phyloP scores from a whole-genome alignment of 2,113 vertebrate genomes.

The Stigmatopora nigra region DNA sequence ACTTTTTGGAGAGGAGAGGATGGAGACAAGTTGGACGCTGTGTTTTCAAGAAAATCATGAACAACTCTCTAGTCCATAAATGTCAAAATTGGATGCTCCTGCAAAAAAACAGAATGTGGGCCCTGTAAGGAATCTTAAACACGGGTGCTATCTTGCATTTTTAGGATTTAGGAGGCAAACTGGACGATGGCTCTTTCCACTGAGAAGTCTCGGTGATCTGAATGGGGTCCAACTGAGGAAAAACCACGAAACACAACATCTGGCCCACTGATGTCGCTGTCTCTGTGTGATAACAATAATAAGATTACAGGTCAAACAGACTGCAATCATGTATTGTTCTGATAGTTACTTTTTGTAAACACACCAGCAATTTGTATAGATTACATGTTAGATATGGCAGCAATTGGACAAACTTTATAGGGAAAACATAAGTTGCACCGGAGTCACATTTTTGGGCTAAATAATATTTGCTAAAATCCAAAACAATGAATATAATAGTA shows the following conservation, averaged over 20 bases:
- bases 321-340: background rate
- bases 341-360: background rate
- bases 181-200: constrained; percentile 57
- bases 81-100: constrained; percentile 18
- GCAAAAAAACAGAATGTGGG: constrained; percentile 2
- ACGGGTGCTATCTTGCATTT: background rate
- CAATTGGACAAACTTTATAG: no score
- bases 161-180: constrained; percentile 51
- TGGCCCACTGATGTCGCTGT: constrained; percentile 81
- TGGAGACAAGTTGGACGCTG: background rate
- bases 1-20: background rate
- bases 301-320: background rate
- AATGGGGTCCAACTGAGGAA: constrained; percentile 75
- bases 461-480: no score
- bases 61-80: background rate
- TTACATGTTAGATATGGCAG: no score
- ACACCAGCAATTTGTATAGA: background rate
- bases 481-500: no score
- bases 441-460: no score
- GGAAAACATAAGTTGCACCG: no score
- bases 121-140: constrained; percentile 7
- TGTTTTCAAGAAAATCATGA: background rate
- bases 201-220: constrained; percentile 63
- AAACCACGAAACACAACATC: constrained; percentile 90
- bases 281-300: constrained; percentile 67